phyloP scores from a whole-genome alignment of 2,797 vertebrate species.

The Lerista edwardsae region DNA sequence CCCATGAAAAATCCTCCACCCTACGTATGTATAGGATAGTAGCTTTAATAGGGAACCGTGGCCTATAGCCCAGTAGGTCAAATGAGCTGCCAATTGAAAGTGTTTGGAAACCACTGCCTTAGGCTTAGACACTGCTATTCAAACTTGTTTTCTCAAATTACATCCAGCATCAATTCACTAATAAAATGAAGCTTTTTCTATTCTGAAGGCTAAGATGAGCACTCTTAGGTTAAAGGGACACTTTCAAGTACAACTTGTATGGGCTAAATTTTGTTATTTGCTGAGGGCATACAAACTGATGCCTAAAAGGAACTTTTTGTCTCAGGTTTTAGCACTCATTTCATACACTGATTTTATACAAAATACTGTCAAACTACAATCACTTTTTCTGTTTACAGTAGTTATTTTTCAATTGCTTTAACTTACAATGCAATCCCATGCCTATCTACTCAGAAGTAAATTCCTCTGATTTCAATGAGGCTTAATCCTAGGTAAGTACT shows the following conservation, averaged over 20 bases:
- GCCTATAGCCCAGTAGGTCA: no score
- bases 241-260: constrained; percentile 59
- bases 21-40: no score
- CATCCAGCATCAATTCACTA: constrained; percentile 30
- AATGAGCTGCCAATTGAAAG: no score
- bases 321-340: constrained; percentile 35
- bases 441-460: no score
- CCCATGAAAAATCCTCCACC: no score
- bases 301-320: constrained; percentile 42
- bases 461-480: no score
- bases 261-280: constrained; percentile 36
- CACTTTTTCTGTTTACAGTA: constrained; percentile 16
- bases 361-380: background rate
- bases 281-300: constrained; percentile 40
- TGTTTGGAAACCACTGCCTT: no score
- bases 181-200: constrained; percentile 34
- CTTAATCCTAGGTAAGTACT: no score
- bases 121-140: constrained; percentile 35
- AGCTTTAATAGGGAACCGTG: no score
- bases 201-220: constrained; percentile 60
- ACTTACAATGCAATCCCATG: background rate
- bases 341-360: constrained; percentile 38
- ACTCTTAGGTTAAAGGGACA: constrained; percentile 49
- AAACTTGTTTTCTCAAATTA: constrained; percentile 35
- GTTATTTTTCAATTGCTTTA: constrained; percentile 32